These are phyloP conservation scores for Halichoeres trimaculatus DNA, from an alignment of 2,113 vertebrate genomes.

Conservation along the genomic window DNA sequence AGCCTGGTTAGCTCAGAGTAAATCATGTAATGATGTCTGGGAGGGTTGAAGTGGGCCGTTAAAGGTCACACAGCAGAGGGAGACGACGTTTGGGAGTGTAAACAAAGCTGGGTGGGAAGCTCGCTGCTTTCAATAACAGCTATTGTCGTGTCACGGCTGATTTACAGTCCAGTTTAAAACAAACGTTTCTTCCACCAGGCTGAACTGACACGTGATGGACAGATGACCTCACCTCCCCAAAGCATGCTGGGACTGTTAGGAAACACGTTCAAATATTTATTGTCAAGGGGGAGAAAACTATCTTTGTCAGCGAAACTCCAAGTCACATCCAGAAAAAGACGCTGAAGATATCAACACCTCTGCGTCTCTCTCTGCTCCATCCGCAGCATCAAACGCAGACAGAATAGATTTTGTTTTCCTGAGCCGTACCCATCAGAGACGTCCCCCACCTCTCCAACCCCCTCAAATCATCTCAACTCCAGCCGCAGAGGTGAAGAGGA, in stretches of 20 bases:
- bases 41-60: not conserved
- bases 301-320: no score
- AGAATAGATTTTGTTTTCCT: conserved; percentile 45
- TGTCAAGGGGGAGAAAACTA: no score
- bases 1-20: conserved; percentile 23
- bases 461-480: conserved; percentile 14
- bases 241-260: conserved; percentile 37
- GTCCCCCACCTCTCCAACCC: not conserved
- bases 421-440: conserved; percentile 29
- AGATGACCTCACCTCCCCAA: not conserved
- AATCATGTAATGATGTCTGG: conserved; percentile 50
- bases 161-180: conserved; percentile 29
- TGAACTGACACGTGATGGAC: conserved; percentile 16
- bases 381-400: conserved; percentile 50
- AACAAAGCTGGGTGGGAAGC: conserved; percentile 39
- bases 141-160: conserved; percentile 36
- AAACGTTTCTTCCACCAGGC: conserved; percentile 14
- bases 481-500: conserved; percentile 44
- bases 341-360: no score
- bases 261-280: no score
- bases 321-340: no score
- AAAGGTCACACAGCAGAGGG: conserved; percentile 42
- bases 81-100: conserved; percentile 10
- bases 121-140: conserved; percentile 35
- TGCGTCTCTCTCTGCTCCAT: no score